phyloP scores from a whole-genome alignment of 2,797 vertebrate genomes.

The Graptemys geographica region DNA sequence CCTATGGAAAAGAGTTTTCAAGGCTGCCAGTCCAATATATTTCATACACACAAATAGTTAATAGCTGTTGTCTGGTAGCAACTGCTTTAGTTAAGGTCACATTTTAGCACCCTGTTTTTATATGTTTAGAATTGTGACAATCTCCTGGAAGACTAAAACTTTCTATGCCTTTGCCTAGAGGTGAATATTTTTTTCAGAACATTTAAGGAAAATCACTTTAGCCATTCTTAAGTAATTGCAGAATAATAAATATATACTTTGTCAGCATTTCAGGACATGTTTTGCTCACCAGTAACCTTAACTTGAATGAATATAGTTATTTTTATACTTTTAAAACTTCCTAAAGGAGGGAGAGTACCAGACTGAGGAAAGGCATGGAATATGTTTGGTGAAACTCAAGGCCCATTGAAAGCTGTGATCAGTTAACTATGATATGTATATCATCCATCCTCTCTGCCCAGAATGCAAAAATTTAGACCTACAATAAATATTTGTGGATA shows the following conservation, averaged over 20 bases:
- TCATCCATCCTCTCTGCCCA: rapidly evolving
- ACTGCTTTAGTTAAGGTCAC: not conserved
- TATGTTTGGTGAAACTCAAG: not conserved
- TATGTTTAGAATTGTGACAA: not conserved
- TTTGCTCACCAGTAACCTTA: not conserved
- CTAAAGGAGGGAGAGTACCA: rapidly evolving
- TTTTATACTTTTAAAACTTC: not conserved
- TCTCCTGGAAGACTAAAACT: not conserved
- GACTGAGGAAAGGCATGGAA: not conserved
- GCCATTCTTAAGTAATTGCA: not conserved
- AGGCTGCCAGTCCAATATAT: not conserved
- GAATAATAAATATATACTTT: not conserved
- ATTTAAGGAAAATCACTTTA: not conserved
- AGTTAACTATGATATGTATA: not conserved
- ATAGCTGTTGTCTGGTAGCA: not conserved
- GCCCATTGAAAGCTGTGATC: not conserved
- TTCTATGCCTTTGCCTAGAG: not conserved
- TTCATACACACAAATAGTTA: not conserved
- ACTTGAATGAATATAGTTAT: not conserved
- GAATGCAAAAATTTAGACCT: not conserved
- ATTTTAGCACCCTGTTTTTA: not conserved
- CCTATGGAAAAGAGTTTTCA: slow-evolving; percentile 14
- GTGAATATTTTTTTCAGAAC: not conserved
- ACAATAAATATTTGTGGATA: not conserved
- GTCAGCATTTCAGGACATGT: not conserved